Percentiles rank a stretch among this genome's conserved stretches.
Evolutionary conservation across 2,113 vertebrate species (phyloP).

Genomic region (Muscicapa adusta): DNA sequence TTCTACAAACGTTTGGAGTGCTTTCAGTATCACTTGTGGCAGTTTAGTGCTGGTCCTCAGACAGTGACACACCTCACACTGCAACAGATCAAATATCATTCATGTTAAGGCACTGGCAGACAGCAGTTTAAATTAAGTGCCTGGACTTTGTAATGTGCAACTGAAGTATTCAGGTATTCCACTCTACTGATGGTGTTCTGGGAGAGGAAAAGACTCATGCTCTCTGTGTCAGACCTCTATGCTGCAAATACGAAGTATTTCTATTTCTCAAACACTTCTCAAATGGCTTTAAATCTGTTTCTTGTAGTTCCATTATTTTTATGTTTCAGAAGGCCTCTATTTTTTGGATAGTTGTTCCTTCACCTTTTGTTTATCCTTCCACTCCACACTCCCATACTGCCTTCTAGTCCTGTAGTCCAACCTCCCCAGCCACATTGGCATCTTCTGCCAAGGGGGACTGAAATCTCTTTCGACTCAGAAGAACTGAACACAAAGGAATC

Average conservation of each 20-base stretch:
- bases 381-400: not conserved
- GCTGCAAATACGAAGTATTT: not conserved
- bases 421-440: rapidly evolving
- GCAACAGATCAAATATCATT: not conserved
- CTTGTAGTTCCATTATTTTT: not conserved
- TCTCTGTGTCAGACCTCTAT: not conserved
- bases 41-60: not conserved
- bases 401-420: not conserved
- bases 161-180: not conserved
- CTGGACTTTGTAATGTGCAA: not conserved
- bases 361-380: not conserved
- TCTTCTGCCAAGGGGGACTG: not conserved
- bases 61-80: rapidly evolving
- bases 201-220: not conserved
- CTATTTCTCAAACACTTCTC: not conserved
- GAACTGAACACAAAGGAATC: not conserved
- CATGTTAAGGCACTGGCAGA: not conserved
- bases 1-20: not conserved
- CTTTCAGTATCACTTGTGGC: not conserved
- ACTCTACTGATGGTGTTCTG: rapidly evolving
- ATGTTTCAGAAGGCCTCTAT: not conserved
- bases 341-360: not conserved
- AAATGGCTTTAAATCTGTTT: not conserved
- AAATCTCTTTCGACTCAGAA: not conserved
- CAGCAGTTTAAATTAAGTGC: not conserved